Evolutionary conservation across 2,888 invertebrate genomes (phyloP), one percentile per base, ranked within the genome.

Genomic region (Cerastis rubricosa): DNA sequence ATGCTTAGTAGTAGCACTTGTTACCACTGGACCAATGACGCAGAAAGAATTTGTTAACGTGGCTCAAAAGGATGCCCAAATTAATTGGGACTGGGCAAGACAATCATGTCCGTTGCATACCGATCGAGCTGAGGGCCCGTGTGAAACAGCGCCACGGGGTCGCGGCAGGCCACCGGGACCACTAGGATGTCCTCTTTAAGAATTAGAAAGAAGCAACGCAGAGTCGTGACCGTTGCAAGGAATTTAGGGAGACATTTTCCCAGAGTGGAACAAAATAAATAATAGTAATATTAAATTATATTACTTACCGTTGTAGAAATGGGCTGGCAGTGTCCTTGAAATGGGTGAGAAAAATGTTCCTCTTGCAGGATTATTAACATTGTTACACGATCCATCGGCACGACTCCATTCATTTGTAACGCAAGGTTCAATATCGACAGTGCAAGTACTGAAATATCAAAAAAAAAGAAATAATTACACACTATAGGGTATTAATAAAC

Each of bases 341-440:
- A 80, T 70, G 0, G 92, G 92, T 0, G 91, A 89, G 14, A 90
- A 89, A 3, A 74, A 63, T 0, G 89, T 75, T 9, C 92, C 93
- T 35, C 85, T 80, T 0, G 85, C 87, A 0, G 92, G 92, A 29
- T 90, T 49, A 2, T 88, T 78, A 1, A 92, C 73, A 59, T 92
- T 93, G 78, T 92, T 92, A 71, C 93, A 93, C 0, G 93, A 87
- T 0, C 92, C 93, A 64, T 93, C 93, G 0, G 90, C 35, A 0
- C 93, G 87, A 7, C 92, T 89, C 0, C 88, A 83, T 71, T 92
- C 93, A 14, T 80, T 54, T 0, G 87, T 86, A 49, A 90, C 78
- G 65, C 93, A 93, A 7, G 89, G 87, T 17, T 83, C 25, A 1
- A 85, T 61, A 2, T 76, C 22, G 2, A 47, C 69, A 0, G 77